A percentile compares a stretch with the other conserved stretches of the same genome.
Evolutionary conservation across 2,113 vertebrate species (phyloP).

Genomic region (Empidonax alnorum): DNA sequence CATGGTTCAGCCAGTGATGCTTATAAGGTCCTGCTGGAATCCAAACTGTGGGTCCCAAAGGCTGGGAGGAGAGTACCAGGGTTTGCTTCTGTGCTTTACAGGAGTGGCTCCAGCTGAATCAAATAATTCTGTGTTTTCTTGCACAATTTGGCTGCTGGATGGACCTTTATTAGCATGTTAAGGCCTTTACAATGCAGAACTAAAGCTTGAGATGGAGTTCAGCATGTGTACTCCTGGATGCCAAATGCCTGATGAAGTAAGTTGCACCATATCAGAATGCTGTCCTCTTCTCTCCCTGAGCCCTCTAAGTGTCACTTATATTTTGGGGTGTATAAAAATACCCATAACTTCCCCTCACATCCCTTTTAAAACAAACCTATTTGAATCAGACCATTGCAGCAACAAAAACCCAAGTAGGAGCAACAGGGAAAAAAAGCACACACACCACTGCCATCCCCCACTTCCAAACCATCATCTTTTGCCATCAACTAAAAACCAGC

Average conservation of each 20-base stretch:
- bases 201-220: neutral
- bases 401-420: conserved; percentile 1
- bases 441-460: neutral
- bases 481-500: conserved; percentile 42
- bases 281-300: neutral
- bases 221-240: neutral
- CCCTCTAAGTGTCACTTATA: neutral
- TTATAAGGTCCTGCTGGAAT: neutral
- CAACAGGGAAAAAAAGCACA: neutral
- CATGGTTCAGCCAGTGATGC: neutral
- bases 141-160: neutral
- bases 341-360: neutral
- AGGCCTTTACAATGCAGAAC: neutral
- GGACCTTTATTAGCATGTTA: neutral
- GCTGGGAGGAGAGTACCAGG: neutral
- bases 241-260: neutral
- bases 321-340: neutral
- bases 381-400: neutral
- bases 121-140: neutral
- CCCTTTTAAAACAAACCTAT: neutral
- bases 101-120: neutral
- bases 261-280: accelerated
- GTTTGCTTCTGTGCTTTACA: neutral
- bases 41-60: neutral
- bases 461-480: neutral